These are phyloP conservation scores for Australoheros facetus DNA, from an alignment of 2,797 vertebrate genomes.

Conservation along the genomic window DNA sequence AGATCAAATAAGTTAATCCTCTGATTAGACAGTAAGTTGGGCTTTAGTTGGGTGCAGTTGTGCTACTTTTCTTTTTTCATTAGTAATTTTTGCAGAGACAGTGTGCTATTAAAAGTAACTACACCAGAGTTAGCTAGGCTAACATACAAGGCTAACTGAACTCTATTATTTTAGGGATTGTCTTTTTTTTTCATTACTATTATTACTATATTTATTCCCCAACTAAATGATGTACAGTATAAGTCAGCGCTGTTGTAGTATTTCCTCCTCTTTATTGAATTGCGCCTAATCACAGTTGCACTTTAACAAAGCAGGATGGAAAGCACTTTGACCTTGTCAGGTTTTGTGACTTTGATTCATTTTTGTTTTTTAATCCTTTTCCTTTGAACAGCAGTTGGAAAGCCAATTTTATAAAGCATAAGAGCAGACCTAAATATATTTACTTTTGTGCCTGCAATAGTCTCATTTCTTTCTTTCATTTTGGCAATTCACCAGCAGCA, in stretches of 20 bases:
- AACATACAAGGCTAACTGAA: neutral
- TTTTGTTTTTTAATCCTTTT: neutral
- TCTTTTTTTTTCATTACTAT: neutral
- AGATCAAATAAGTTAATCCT: no score
- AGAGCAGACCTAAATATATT: neutral
- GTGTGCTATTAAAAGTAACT: no score
- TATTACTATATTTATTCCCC: neutral
- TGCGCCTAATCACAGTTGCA: neutral
- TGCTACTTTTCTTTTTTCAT: no score
- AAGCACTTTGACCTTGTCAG: neutral
- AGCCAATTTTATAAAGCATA: neutral
- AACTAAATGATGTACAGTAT: neutral
- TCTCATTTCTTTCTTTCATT: neutral
- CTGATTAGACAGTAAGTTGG: no score
- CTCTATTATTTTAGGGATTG: neutral
- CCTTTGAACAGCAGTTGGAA: neutral
- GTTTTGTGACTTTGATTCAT: neutral
- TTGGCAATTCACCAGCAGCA: neutral
- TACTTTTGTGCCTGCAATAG: neutral
- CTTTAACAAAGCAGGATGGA: neutral
- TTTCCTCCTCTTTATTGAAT: neutral
- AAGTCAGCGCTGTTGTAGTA: neutral
- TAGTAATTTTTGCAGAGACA: no score
- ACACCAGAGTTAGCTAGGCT: no score
- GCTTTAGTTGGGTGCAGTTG: no score